phyloP scores from a whole-genome alignment of 2,113 vertebrate species.

The Microtus pennsylvanicus region DNA sequence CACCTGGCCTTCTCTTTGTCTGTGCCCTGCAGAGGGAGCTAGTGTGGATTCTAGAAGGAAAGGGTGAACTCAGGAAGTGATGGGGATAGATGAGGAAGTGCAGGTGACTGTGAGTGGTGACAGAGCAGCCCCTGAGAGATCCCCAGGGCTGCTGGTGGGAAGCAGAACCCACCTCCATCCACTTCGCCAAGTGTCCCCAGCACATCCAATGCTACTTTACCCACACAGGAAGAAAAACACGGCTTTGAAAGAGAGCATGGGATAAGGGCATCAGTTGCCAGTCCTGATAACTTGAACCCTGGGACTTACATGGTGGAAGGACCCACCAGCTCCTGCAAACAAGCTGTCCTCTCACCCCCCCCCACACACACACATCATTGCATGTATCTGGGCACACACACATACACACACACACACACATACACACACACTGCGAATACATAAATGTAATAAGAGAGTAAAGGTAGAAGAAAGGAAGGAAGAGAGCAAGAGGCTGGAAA shows the following conservation, averaged over 20 bases:
- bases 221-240: not conserved
- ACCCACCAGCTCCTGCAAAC: not conserved
- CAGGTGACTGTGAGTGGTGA: not conserved
- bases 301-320: not conserved
- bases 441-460: not conserved
- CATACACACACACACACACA: no score
- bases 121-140: not conserved
- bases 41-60: not conserved
- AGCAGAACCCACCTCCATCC: no score
- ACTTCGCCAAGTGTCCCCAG: not conserved
- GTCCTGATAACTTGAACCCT: not conserved
- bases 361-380: not conserved
- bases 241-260: not conserved
- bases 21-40: not conserved
- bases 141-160: accelerated
- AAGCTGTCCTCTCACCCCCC: not conserved
- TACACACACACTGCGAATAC: not conserved
- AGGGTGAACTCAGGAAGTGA: not conserved
- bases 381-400: not conserved
- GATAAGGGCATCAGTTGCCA: not conserved
- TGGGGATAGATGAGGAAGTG: not conserved
- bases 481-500: not conserved
- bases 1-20: not conserved
- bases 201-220: not conserved
- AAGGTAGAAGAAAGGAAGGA: not conserved